Base-by-base conservation (phyloP, 2,113 vertebrate genomes). In the Perca fluviatilis region DNA sequence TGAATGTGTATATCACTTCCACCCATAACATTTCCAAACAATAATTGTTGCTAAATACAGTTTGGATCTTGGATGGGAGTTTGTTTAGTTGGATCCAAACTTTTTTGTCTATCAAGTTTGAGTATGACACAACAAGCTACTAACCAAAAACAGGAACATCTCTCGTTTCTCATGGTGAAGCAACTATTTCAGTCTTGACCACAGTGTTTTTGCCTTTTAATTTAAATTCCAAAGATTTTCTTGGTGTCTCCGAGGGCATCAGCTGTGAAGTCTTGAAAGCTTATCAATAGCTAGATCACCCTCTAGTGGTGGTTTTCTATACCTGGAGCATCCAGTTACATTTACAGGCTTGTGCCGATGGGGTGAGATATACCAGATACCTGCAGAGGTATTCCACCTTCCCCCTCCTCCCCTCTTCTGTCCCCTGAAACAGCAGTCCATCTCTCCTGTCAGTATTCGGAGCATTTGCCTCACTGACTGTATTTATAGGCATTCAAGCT, bases 401-500 rank as follows among this genome's bases (percentile, higher is more conserved):
- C 46, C 36, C 50, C 53, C 21, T 6, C 49, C 23, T 5, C 66
- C 60, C 51, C 23, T 46, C 46, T 16, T 15, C 74, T 4, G 74
- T 70, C 40, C 14, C 82, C 69, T 72, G 19, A 43, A 77, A 74
- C 79, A 83, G 67, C 47, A 72, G 71, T 76, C 16, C 51, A 30
- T 89, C 53, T 76, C 74, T 23, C 62, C 75, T 80, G 66, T 82
- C 86, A 86, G 82, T 80, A 88, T 92, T 89, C 69, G 49, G 77
- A 77, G 79, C 65, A 83, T 88, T 87, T 72, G 58, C 49, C 83
- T 69, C 30, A 21, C 61, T 65, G 23, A 12, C 25, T 88, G 74
- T 94, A 93, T 92, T 91, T 92, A 92, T 93, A 93, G 86, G 33
- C 27, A 62, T 47, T 50, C 19, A 69, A 70, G 58, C 83, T 23